Evolutionary conservation across 2,888 invertebrate species (phyloP).

Genomic region (Hesperia comma): DNA sequence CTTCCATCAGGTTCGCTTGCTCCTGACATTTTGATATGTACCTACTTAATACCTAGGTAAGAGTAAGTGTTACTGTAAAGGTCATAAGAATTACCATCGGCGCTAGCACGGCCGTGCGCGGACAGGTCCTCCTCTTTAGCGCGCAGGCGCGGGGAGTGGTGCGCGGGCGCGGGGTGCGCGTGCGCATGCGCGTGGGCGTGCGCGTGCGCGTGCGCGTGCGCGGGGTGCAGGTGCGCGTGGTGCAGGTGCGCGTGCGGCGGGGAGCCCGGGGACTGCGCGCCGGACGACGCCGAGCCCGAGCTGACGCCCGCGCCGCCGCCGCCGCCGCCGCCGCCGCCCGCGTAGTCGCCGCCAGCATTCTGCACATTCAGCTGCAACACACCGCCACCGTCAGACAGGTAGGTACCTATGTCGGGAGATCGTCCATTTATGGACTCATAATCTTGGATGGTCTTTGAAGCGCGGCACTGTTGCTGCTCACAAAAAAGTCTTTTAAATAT

Average conservation of each 20-base stretch:
- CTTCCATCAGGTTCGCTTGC: too few species aligned
- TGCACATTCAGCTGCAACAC: slow-evolving; percentile 73
- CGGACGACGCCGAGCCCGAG: slow-evolving; percentile 74
- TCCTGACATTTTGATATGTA: too few species aligned
- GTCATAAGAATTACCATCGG: slow-evolving; percentile 82
- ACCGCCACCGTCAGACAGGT: neutral
- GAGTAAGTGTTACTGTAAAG: too few species aligned
- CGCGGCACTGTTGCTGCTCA: too few species aligned
- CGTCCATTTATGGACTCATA: too few species aligned
- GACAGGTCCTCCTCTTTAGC: slow-evolving; percentile 87
- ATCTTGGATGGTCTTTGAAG: too few species aligned
- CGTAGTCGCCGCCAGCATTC: slow-evolving; percentile 53
- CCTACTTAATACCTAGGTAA: too few species aligned
- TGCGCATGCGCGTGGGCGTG: slow-evolving; percentile 57
- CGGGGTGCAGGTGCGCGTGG: slow-evolving; percentile 57
- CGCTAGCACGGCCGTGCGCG: slow-evolving; percentile 84
- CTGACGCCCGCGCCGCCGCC: slow-evolving; percentile 58
- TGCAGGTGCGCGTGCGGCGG: slow-evolving; percentile 59
- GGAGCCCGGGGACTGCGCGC: slow-evolving; percentile 72
- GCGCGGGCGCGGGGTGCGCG: slow-evolving; percentile 60
- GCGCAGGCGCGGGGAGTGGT: slow-evolving; percentile 71
- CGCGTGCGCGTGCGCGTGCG: slow-evolving; percentile 45
- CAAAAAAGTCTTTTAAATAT: too few species aligned
- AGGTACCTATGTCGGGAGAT: too few species aligned
- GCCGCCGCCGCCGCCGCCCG: slow-evolving; percentile 53